Evolutionary conservation across 2,113 vertebrate genomes (phyloP), one percentile per base, ranked within the genome.

Genomic region (Agelaius phoeniceus): DNA sequence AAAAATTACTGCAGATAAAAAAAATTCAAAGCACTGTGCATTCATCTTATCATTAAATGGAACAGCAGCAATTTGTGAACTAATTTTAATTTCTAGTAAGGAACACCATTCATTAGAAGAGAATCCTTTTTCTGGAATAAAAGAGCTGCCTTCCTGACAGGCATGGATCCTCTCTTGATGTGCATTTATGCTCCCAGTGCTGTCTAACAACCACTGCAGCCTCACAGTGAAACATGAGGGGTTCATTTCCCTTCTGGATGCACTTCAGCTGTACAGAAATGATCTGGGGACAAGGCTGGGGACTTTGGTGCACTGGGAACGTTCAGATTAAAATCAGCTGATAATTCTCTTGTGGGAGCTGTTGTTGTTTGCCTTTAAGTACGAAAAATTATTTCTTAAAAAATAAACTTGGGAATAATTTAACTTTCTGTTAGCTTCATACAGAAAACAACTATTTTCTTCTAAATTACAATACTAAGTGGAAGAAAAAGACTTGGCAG

Each of bases 51-150:
- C 55, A 69, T 55, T 85, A 63, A 84, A 48, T 49, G 68, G 48
- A 84, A 84, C 20, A 91, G 46, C 67, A 67, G 76, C 2, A 6
- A 80, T 73, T 92, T 92, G 46, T 93, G 82, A 86, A 67, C 55
- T 77, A 37, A 76, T 90, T 74, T 74, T 65, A 51, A 67, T 95
- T 90, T 92, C 81, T 67, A 73, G 83, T 73, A 92, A 83, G 83
- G 41, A 91, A 37, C 62, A 52, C 54, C n/a, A 66, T 89, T 94
- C 57, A 55, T 85, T 83, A 59, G 74, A 79, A 57, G 22, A 54
- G 72, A 81, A 84, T 21, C 33, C 41, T 88, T 73, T 75, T 55
- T 37, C 39, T 48, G 69, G 55, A 74, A 27, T 85, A 31, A n/a
- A 73, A 89, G 71, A 49, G 5, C 72, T 93, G 24, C 51, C 46